A percentile compares a stretch with the other conserved stretches of the same genome.
phyloP scores from a whole-genome alignment of 2,888 invertebrate genomes.

The Zaprionus bogoriensis region DNA sequence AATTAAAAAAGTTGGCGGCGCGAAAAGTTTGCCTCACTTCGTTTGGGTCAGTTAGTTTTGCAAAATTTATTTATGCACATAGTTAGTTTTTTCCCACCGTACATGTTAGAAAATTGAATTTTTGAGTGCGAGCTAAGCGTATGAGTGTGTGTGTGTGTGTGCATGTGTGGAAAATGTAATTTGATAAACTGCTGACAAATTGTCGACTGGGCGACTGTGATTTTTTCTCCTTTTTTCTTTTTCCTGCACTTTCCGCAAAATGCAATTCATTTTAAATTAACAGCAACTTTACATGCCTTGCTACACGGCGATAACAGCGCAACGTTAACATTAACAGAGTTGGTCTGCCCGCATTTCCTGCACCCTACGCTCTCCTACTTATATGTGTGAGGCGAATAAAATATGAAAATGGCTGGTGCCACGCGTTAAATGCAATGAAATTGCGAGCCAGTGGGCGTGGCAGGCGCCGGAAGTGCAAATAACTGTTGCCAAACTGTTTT shows the following conservation, averaged over 20 bases:
- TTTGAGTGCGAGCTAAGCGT: slow-evolving; percentile 13
- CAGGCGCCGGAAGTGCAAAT: slow-evolving; percentile 66
- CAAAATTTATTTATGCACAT: slow-evolving; percentile 28
- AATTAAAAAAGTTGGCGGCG: slow-evolving; percentile 64
- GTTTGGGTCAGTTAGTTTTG: slow-evolving; percentile 48
- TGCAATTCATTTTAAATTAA: slow-evolving; percentile 38
- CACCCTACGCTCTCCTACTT: too few relatives aligned
- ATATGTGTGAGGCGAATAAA: slow-evolving; percentile 58
- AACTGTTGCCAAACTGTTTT: slow-evolving; percentile 75
- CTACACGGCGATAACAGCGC: slow-evolving; percentile 20
- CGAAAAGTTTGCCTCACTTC: slow-evolving; percentile 41
- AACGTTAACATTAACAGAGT: slow-evolving; percentile 15
- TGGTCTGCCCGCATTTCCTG: too few relatives aligned
- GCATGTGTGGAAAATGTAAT: slow-evolving; percentile 21
- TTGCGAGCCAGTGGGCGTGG: slow-evolving; percentile 35
- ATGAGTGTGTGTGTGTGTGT: not conserved
- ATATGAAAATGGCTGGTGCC: slow-evolving; percentile 63
- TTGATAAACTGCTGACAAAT: slow-evolving; percentile 37
- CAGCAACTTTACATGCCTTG: slow-evolving; percentile 4
- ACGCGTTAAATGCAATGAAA: slow-evolving; percentile 64
- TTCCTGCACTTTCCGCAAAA: not conserved
- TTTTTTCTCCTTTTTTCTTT: slow-evolving; percentile 2
- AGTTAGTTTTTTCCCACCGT: not conserved
- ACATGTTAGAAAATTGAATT: slow-evolving; percentile 34
- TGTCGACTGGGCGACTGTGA: slow-evolving; percentile 16